phyloP scores from a whole-genome alignment of 2,888 invertebrate species.

The Cabera pusaria region DNA sequence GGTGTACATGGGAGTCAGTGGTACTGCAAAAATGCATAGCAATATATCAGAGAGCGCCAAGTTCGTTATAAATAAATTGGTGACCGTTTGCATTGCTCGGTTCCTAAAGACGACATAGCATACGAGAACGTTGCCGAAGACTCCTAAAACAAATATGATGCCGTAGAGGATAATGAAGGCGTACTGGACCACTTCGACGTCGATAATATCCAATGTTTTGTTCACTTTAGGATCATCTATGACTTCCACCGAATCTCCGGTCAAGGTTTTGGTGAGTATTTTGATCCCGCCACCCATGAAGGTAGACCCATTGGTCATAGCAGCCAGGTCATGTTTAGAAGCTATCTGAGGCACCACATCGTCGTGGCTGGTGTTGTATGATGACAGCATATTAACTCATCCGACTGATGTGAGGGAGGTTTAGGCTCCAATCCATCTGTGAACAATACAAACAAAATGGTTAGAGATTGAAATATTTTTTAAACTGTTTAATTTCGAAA shows the following conservation, averaged over 20 bases:
- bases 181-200: constrained; percentile 87
- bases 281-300: constrained; percentile 59
- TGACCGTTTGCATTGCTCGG: constrained; percentile 95
- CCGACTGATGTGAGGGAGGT: constrained; percentile 18
- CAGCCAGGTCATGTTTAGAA: constrained; percentile 51
- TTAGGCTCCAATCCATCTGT: constrained; percentile 62
- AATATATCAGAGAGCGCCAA: constrained; percentile 94
- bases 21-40: constrained; percentile 92
- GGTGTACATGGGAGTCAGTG: constrained; percentile 94
- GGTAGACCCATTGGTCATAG: constrained; percentile 65
- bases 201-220: constrained; percentile 83
- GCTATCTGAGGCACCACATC: constrained; percentile 42
- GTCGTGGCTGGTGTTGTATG: constrained; percentile 42
- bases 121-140: constrained; percentile 92
- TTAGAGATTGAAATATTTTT: no score
- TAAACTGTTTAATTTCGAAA: no score
- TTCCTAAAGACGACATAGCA: constrained; percentile 94
- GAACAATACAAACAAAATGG: constrained; percentile 40
- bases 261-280: constrained; percentile 69
- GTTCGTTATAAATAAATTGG: constrained; percentile 95
- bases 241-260: constrained; percentile 70
- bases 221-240: constrained; percentile 69
- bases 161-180: constrained; percentile 90
- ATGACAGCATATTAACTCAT: constrained; percentile 48
- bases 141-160: constrained; percentile 90